phyloP scores from a whole-genome alignment of 2,888 invertebrate genomes.

The Callimorpha dominula region DNA sequence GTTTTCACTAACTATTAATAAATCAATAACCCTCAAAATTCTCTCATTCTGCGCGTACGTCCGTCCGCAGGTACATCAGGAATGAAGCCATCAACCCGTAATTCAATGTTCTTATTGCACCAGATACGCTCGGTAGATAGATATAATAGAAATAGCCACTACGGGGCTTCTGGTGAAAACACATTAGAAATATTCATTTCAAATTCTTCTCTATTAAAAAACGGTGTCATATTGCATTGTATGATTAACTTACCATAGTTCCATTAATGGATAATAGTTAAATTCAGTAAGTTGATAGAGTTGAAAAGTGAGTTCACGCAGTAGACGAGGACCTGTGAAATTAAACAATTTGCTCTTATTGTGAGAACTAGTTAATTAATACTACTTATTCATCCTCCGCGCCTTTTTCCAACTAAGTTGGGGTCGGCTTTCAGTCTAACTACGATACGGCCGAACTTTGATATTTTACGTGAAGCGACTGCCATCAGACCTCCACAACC shows the following conservation, averaged over 20 bases:
- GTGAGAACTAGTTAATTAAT: background rate
- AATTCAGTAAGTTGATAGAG: constrained; percentile 32
- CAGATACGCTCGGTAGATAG: constrained; percentile 22
- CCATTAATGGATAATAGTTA: constrained; percentile 28
- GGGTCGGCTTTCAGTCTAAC: too few relatives aligned
- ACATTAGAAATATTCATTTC: too few relatives aligned
- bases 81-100: constrained; percentile 33
- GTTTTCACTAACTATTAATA: constrained; percentile 43
- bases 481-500: too few relatives aligned
- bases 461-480: too few relatives aligned
- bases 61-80: constrained; percentile 50
- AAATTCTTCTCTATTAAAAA: too few relatives aligned
- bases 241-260: constrained; percentile 27
- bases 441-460: too few relatives aligned
- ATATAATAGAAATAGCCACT: background rate
- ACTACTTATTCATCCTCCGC: too few relatives aligned
- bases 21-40: constrained; percentile 50
- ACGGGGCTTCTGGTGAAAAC: background rate
- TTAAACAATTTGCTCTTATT: background rate
- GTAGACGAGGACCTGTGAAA: constrained; percentile 27
- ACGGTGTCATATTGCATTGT: too few relatives aligned
- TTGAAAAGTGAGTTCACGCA: constrained; percentile 28
- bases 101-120: constrained; percentile 35
- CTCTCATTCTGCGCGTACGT: constrained; percentile 44
- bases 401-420: too few relatives aligned